phyloP scores from a whole-genome alignment of 2,113 vertebrate genomes.

The Glaucomys volans region DNA sequence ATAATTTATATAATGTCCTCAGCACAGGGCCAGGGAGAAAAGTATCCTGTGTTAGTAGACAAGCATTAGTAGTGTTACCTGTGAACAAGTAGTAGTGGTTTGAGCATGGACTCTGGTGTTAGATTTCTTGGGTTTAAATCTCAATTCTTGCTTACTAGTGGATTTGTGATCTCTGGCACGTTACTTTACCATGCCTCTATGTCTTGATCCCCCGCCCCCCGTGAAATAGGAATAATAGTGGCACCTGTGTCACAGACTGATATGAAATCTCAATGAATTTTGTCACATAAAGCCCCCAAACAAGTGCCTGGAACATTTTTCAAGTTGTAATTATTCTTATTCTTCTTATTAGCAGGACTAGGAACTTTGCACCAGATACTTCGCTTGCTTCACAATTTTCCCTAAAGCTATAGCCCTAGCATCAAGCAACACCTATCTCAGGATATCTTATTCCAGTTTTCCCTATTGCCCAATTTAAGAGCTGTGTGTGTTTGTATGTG shows the following conservation, averaged over 20 bases:
- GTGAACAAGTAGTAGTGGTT: not conserved
- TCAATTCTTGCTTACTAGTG: not conserved
- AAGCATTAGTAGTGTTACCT: not conserved
- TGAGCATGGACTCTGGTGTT: not conserved
- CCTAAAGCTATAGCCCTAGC: slow-evolving; percentile 21
- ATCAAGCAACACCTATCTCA: not conserved
- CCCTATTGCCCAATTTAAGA: not conserved
- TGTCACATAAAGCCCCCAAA: not conserved
- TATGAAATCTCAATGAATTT: slow-evolving; percentile 30
- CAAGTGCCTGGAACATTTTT: not conserved
- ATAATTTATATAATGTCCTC: not conserved
- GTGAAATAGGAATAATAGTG: slow-evolving; percentile 56
- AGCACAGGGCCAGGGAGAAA: not conserved
- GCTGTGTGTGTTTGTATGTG: no score
- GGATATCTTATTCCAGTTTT: slow-evolving; percentile 46
- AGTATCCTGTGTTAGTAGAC: not conserved
- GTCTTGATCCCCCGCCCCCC: not conserved
- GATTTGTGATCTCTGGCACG: slow-evolving; percentile 2
- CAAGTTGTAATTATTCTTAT: not conserved
- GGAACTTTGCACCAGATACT: slow-evolving; percentile 29
- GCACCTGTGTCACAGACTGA: not conserved
- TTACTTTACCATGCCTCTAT: slow-evolving; percentile 15
- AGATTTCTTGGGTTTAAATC: slow-evolving; percentile 46
- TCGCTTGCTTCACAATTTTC: slow-evolving; percentile 54
- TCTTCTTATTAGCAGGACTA: not conserved